Base-by-base conservation (phyloP, 53 echinoderm and acorn worm genomes). In the Astropecten irregularis region DNA sequence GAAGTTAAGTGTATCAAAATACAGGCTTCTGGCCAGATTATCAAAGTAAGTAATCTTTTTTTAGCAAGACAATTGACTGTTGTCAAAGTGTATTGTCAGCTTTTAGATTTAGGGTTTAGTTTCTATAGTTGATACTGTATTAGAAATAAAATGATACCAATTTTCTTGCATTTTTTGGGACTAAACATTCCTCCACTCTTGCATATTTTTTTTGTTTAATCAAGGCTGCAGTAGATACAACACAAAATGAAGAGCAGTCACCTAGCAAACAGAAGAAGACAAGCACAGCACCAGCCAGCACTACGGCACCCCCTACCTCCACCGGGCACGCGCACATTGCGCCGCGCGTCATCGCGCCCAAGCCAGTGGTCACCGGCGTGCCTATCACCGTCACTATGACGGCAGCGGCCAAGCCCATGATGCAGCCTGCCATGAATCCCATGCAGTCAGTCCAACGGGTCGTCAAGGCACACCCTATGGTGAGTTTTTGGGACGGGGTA, bases 211-310 rank as follows among this genome's bases (percentile, higher is more conserved):
- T 63, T 46, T 59, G 37, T 2, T 18, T 23, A 7, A 39, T 51
- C 16, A 61, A 95, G 95, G 95, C 95, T 71, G 92, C 95, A 10
- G 90, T 90, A 19, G 95, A 95, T 66, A 61, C 92, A 76, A 48
- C 89, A 73, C 66, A 90, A 90, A 57, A 72, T 20, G 94, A 90
- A 31, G 90, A 86, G 10, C 89, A 93, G 55, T 90, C 90, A 14
- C 94, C 93, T 31, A 89, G 81, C 49, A 97, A 97, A 55, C 95
- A 95, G 84, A 95, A 99, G 90, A 94, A 94, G 76, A 88, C 82
- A 28, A 49, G 88, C 34, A 82, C 82, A 9, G 79, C 81, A 0
- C 73, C 51, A 49, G 63, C 66, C 39, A 72, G 83, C 36, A 83
- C 87, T 49, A 76, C 85, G 14, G 73, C 92, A 18, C 89, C 88